phyloP scores from a whole-genome alignment of 2,797 vertebrate genomes.

The Remorina albescens region DNA sequence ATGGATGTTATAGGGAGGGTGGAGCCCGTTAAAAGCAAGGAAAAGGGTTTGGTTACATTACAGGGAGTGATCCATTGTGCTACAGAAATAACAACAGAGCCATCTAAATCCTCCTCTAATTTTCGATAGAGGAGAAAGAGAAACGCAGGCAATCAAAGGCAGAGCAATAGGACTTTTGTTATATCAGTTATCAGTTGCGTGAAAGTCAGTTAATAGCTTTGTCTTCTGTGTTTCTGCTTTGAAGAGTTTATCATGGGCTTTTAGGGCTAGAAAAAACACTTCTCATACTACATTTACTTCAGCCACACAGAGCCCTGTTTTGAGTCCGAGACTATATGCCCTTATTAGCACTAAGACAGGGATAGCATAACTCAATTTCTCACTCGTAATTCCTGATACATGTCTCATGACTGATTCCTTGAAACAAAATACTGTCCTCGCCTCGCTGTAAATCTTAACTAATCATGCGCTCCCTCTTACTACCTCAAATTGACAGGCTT shows the following conservation, averaged over 20 bases:
- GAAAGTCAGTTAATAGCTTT: conserved; percentile 49
- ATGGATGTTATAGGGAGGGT: conserved; percentile 44
- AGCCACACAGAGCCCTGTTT: conserved; percentile 38
- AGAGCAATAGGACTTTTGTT: conserved; percentile 40
- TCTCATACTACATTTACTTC: conserved; percentile 54
- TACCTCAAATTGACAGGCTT: conserved; percentile 37
- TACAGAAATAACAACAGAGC: conserved; percentile 77
- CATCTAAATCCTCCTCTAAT: conserved; percentile 76
- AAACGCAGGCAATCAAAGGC: conserved; percentile 55
- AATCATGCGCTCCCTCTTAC: conserved; percentile 20
- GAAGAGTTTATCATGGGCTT: conserved; percentile 66
- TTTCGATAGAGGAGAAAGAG: conserved; percentile 77
- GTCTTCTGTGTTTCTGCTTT: conserved; percentile 51
- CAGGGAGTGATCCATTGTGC: conserved; percentile 74
- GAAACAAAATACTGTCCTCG: conserved; percentile 54
- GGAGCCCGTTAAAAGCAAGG: conserved; percentile 68
- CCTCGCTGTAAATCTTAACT: conserved; percentile 52
- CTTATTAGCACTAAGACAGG: conserved; percentile 63
- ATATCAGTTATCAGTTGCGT: conserved; percentile 55
- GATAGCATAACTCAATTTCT: conserved; percentile 56
- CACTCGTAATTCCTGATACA: conserved; percentile 56
- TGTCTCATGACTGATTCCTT: conserved; percentile 60
- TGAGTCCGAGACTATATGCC: conserved; percentile 49
- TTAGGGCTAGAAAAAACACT: conserved; percentile 52
- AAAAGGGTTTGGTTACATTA: conserved; percentile 85